phyloP scores from a whole-genome alignment of 1,140 invertebrate species.

The Homalodisca vitripennis region DNA sequence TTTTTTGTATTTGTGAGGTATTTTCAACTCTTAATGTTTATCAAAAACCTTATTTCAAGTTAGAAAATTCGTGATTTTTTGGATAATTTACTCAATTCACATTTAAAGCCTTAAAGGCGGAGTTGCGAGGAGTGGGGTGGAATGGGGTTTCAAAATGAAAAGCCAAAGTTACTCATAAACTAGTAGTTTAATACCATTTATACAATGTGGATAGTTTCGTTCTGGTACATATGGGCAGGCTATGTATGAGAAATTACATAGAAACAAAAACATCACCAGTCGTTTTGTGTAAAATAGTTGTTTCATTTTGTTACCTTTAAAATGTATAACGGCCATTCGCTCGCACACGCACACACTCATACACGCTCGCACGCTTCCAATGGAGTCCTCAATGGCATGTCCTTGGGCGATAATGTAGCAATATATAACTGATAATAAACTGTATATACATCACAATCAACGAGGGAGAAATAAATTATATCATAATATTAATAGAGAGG shows the following conservation, averaged over 20 bases:
- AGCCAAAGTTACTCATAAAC: slow-evolving; percentile 40
- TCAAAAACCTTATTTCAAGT: too few species aligned
- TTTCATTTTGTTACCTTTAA: slow-evolving; percentile 23
- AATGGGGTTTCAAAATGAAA: slow-evolving; percentile 2
- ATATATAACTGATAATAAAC: slow-evolving; percentile 9
- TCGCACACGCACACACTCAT: slow-evolving; percentile 26
- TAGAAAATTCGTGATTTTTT: too few species aligned
- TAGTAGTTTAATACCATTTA: slow-evolving; percentile 44
- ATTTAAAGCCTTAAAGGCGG: too few species aligned
- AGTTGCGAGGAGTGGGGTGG: background rate
- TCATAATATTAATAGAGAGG: background rate
- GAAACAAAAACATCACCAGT: slow-evolving; percentile 29
- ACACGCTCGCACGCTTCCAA: slow-evolving; percentile 6
- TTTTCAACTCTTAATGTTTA: too few species aligned
- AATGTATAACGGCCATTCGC: slow-evolving; percentile 2
- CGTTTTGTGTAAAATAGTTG: slow-evolving; percentile 30
- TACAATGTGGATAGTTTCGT: slow-evolving; percentile 39
- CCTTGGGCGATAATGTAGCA: background rate
- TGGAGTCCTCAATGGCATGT: slow-evolving; percentile 14
- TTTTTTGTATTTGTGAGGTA: too few species aligned
- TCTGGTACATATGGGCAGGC: slow-evolving; percentile 10
- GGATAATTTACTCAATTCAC: too few species aligned
- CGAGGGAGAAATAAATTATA: slow-evolving; percentile 7
- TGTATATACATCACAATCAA: slow-evolving; percentile 17
- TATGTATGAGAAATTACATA: slow-evolving; percentile 21